These are phyloP conservation scores for Aurelia sp. DNA, from an alignment of 30 jellyfish, hydroid and myxozoan genomes.

Conservation along the genomic window DNA sequence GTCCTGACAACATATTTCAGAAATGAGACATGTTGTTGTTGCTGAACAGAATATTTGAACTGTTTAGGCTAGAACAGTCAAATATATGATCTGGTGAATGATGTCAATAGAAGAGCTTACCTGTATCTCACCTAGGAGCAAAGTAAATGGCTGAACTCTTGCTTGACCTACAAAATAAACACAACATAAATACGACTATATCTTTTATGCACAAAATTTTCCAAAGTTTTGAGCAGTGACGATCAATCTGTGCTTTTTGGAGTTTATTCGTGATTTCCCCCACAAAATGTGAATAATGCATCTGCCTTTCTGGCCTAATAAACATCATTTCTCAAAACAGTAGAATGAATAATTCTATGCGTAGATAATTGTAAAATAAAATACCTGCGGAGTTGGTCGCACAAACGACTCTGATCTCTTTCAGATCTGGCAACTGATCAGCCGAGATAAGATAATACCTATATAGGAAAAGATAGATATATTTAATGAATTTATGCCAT, in stretches of 20 bases:
- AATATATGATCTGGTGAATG: too few relatives aligned
- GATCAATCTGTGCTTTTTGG: too few relatives aligned
- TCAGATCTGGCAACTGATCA: conserved; percentile 35
- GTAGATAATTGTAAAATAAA: not conserved
- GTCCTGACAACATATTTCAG: too few relatives aligned
- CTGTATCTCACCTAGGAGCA: conserved; percentile 36
- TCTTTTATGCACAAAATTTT: too few relatives aligned
- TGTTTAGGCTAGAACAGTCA: too few relatives aligned
- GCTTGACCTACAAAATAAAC: conserved; percentile 1
- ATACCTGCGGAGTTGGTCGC: conserved; percentile 33
- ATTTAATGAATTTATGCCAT: too few relatives aligned
- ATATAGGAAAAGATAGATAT: not conserved
- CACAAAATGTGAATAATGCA: not conserved
- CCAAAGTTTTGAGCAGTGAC: too few relatives aligned
- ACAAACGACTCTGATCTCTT: conserved; percentile 65
- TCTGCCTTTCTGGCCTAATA: not conserved
- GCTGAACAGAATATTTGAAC: too few relatives aligned
- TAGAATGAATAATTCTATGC: not conserved
- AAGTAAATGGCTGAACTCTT: conserved; percentile 22
- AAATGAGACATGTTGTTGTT: too few relatives aligned
- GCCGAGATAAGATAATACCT: conserved; percentile 57
- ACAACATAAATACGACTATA: too few relatives aligned
- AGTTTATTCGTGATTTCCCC: too few relatives aligned
- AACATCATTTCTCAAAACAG: not conserved
- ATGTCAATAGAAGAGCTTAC: too few relatives aligned